phyloP scores from a whole-genome alignment of 2,888 invertebrate genomes.

The Ethmia dodecea region DNA sequence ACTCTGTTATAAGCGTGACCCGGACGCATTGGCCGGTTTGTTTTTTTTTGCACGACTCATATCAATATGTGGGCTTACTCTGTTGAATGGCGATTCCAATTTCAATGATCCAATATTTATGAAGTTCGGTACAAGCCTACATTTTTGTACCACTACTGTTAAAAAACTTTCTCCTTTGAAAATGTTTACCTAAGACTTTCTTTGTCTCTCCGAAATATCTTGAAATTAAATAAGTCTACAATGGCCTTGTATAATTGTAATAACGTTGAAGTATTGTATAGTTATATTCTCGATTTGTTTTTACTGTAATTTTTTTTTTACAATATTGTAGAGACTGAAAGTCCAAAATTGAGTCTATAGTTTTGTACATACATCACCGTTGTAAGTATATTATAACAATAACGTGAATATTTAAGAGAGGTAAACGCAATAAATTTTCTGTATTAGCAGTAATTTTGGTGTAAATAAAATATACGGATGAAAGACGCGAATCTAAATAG shows the following conservation, averaged over 20 bases:
- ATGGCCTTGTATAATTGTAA: conserved; percentile 66
- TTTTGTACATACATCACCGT: conserved; percentile 74
- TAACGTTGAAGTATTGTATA: conserved; percentile 48
- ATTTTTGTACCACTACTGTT: too few relatives aligned
- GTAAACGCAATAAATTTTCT: conserved; percentile 72
- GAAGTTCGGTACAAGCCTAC: too few relatives aligned
- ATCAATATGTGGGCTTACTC: too few relatives aligned
- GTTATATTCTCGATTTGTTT: conserved; percentile 47
- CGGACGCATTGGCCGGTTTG: too few relatives aligned
- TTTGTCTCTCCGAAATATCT: conserved; percentile 28
- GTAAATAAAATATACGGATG: conserved; percentile 56
- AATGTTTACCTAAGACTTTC: conserved; percentile 28
- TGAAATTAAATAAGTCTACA: conserved; percentile 37
- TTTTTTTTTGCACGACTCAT: too few relatives aligned
- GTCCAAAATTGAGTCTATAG: conserved; percentile 76
- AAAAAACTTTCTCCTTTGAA: too few relatives aligned
- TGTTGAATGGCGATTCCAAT: too few relatives aligned
- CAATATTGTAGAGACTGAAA: conserved; percentile 74
- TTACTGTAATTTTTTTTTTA: conserved; percentile 54
- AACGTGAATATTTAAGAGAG: conserved; percentile 64
- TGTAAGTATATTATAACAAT: conserved; percentile 70
- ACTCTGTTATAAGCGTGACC: too few relatives aligned
- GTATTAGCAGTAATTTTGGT: conserved; percentile 62
- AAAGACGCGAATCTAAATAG: conserved; percentile 41
- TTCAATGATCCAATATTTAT: too few relatives aligned